A percentile compares a stretch with the other conserved stretches of the same genome.
These are phyloP conservation scores for Neostethus bicornis DNA, from an alignment of 2,797 vertebrate genomes.

Conservation along the genomic window DNA sequence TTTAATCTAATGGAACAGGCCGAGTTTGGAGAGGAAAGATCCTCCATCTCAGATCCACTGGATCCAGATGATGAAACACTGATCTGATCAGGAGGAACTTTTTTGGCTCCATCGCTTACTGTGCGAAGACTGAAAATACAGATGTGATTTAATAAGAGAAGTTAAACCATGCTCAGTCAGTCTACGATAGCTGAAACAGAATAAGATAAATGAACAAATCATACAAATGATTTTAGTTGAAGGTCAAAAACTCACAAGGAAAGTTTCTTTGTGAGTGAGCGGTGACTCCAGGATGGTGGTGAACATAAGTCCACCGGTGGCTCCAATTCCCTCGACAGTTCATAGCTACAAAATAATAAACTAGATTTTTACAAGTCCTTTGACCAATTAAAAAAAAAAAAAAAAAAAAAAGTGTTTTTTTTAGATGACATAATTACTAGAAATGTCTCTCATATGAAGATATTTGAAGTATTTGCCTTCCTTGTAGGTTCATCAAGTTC, in stretches of 20 bases:
- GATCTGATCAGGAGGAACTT: slow-evolving; percentile 72
- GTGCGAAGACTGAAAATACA: slow-evolving; percentile 69
- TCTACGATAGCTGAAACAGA: neutral
- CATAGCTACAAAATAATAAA: slow-evolving; percentile 73
- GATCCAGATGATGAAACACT: slow-evolving; percentile 78
- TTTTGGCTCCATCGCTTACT: slow-evolving; percentile 63
- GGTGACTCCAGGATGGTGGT: slow-evolving; percentile 71
- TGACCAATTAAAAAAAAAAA: too few relatives aligned
- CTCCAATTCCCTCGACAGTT: slow-evolving; percentile 82
- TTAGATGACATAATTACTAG: neutral
- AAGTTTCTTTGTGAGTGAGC: slow-evolving; percentile 83
- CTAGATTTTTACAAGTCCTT: neutral
- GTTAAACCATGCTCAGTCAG: neutral
- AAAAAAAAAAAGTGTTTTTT: neutral
- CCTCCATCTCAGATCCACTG: slow-evolving; percentile 78
- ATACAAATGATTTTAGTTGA: neutral
- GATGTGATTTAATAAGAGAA: slow-evolving; percentile 8
- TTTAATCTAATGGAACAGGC: slow-evolving; percentile 59
- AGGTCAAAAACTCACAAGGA: slow-evolving; percentile 77
- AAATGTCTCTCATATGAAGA: neutral
- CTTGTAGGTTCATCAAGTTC: neutral
- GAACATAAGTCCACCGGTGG: slow-evolving; percentile 83
- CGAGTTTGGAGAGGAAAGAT: slow-evolving; percentile 52
- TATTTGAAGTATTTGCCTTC: slow-evolving; percentile 3
- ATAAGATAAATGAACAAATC: neutral